Percentiles rank a stretch among this genome's conserved stretches.
These are phyloP conservation scores for Lasioglossum pauxillum DNA, from an alignment of 2,888 invertebrate species.

Conservation along the genomic window DNA sequence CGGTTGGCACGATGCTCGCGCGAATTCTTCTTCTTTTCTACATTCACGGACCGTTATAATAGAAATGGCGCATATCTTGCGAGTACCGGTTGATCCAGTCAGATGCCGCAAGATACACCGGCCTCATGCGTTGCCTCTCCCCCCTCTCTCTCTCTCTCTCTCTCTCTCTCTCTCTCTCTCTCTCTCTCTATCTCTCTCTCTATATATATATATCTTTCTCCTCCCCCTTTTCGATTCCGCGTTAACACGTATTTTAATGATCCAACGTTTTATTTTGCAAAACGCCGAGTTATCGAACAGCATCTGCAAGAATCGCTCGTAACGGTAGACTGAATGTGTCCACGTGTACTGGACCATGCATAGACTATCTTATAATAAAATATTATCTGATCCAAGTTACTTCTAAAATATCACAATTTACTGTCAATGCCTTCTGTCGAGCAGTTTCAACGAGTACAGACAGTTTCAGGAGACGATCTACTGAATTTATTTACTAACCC, in stretches of 20 bases:
- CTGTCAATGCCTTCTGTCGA: neutral
- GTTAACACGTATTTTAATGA: constrained; percentile 43
- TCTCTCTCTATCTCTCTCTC: too few species aligned
- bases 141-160: neutral
- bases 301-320: constrained; percentile 21
- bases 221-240: constrained; percentile 13
- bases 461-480: neutral
- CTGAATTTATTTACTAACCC: neutral
- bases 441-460: neutral
- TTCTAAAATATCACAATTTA: neutral
- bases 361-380: neutral
- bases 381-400: neutral
- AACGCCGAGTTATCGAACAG: constrained; percentile 28
- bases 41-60: constrained; percentile 53
- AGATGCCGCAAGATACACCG: constrained; percentile 31
- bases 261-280: constrained; percentile 18
- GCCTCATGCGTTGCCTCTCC: constrained; percentile 16
- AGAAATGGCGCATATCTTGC: constrained; percentile 40
- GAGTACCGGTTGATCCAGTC: constrained; percentile 45
- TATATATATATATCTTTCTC: neutral
- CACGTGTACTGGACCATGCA: neutral
- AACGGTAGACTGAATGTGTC: constrained; percentile 39
- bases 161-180: neutral
- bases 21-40: constrained; percentile 44
- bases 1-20: constrained; percentile 21